Base-by-base conservation (phyloP, 2,888 invertebrate species). In the Scaptomyza caliginosa region DNA sequence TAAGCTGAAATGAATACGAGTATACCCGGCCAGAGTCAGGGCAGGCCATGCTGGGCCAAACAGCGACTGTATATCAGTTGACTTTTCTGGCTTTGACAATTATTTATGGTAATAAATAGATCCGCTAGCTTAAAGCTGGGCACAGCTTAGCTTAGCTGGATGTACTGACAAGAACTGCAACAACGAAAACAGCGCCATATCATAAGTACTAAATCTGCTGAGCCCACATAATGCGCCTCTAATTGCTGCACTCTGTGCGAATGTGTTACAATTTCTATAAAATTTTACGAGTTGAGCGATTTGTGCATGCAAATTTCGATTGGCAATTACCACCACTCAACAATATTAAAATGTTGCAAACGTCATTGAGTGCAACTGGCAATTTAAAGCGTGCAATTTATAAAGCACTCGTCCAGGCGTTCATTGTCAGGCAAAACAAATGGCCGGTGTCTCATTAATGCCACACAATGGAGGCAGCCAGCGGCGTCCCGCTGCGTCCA, bases 51-150 rank as follows among this genome's bases (percentile, higher is more conserved):
- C 49, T 75, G 69, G 66, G 66, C 77, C 72, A 67, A 65, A 46
- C 77, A 63, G 67, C 63, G 79, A 76, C 65, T 78, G 82, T 81
- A 81, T 71, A 81, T 71, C 85, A 78, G 82, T 78, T 84, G 76
- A 78, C 85, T 81, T 69, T 76, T 59, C 71, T 68, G 62, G 40
- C 86, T 69, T 79, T 86, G 85, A 85, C 86, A 85, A 85, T 85
- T 84, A 84, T 84, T 86, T 86, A 85, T 86, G 86, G 86, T 84
- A 85, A 85, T 86, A 85, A 78, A 86, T 75, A 84, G 84, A 84
- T 75, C 67, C 81, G 86, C 77, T 68, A 62, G 67, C 60, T 71
- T 63, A 50, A 42, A 38, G 62, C 70, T 60, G 30, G 54, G 51
- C 60, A 62, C 66, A 66, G 50, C 46, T 43, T 13, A 60, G 50